Base-by-base conservation (phyloP, 1,140 invertebrate species). In the Hylyphantes graminicola region DNA sequence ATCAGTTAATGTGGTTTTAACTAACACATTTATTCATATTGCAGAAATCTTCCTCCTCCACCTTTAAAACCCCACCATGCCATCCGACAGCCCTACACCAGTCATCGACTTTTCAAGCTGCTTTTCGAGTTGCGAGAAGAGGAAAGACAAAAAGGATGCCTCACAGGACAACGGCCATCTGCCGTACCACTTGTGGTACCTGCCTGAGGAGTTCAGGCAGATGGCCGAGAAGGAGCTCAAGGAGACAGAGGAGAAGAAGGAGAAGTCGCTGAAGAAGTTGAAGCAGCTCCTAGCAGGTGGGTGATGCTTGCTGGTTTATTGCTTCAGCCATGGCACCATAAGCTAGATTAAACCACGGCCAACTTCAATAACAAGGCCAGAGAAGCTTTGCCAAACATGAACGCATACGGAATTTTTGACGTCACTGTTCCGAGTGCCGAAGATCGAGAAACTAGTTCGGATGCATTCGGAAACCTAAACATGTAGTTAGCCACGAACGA, bases 191-290 rank as follows among this genome's bases (percentile, higher is more conserved):
- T 10, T 82, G 48, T 59, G 59, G 2, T 82, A 73, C 50, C 17
- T 82, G 61, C 35, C 68, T 0, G 80, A 82, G 9, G 68, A 64
- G 7, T 51, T 82, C 10, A 74, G 55, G 9, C 65, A 82, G 19
- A 82, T 82, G 80, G 80, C 80, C 0, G 70, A 74, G n/a, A 74
- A 35, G 11, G 80, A 82, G 35, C 53, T 82, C 0, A 21, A 51
- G 7, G 80, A 82, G 57, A 82, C 80, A 10, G 70, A 74, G 4
- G 80, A 82, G 13, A 12, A 63, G 6, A 82, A 74, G 51, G 59
- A 74, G 51, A 63, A 59, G 0, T 35, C 48, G 0, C 59, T 82
- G 12, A 54, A 74, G 53, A 82, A 82, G 57, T 82, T 82, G 11
- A 59, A 63, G 11, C 53, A 82, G 13, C 50, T 82, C 3, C 64